Conservation (phyloP, 2,113 vertebrate species). For the Sylvilagus bachmani region DNA sequence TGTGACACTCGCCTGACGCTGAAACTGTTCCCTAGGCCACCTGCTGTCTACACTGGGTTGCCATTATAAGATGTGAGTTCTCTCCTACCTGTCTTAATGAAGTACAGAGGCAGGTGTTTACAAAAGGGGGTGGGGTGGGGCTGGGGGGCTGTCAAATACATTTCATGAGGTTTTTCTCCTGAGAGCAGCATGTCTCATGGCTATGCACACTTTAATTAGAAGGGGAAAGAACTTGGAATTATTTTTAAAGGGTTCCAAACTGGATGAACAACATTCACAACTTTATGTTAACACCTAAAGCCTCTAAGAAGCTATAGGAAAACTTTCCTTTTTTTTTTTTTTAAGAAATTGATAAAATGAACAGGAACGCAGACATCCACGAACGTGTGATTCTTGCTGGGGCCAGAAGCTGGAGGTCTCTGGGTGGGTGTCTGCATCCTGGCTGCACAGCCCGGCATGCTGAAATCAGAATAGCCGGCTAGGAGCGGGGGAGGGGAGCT, state of each 20-base stretch:
- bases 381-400: slow-evolving; percentile 17
- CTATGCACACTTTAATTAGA: neutral
- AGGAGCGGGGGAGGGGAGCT: neutral
- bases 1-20: slow-evolving; percentile 69
- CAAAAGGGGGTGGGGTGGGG: neutral
- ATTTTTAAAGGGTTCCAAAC: slow-evolving; percentile 55
- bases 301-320: slow-evolving; percentile 34
- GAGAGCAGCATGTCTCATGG: neutral
- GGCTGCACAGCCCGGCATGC: slow-evolving; percentile 27
- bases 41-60: slow-evolving; percentile 62
- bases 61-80: slow-evolving; percentile 74
- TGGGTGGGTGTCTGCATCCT: slow-evolving; percentile 60
- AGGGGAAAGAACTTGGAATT: neutral
- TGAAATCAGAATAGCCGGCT: slow-evolving; percentile 55
- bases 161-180: slow-evolving; percentile 34
- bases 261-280: slow-evolving; percentile 38
- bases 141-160: neutral
- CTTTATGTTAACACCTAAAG: slow-evolving; percentile 31
- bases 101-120: neutral
- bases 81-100: slow-evolving; percentile 62
- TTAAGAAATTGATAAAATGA: slow-evolving; percentile 30
- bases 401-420: neutral
- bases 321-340: neutral
- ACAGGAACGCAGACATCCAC: neutral
- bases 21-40: slow-evolving; percentile 80